Percentiles rank a stretch among this genome's conserved stretches.
Conservation (phyloP, 1,140 invertebrate genomes). For the Sinella curviseta region DNA sequence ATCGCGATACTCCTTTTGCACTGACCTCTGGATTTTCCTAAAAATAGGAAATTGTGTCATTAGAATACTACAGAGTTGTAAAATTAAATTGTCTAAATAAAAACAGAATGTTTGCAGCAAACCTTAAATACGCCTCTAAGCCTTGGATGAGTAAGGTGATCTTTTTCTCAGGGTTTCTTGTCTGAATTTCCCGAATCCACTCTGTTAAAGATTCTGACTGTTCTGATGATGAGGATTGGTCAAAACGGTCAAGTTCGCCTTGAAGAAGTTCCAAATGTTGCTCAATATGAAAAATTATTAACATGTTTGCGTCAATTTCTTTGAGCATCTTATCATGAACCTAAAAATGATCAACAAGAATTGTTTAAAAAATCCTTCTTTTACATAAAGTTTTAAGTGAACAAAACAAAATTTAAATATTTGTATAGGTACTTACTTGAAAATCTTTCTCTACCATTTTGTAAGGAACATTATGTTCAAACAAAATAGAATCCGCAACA, state of each 20-base stretch:
- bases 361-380: background rate
- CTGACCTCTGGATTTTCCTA: conserved; percentile 39
- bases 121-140: conserved; percentile 44
- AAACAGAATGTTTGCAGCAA: background rate
- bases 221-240: background rate
- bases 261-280: background rate
- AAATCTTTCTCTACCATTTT: background rate
- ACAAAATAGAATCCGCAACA: background rate
- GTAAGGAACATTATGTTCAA: background rate
- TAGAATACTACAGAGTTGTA: background rate
- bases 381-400: background rate
- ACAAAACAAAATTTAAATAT: background rate
- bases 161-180: conserved; percentile 26
- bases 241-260: background rate
- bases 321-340: background rate
- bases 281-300: background rate
- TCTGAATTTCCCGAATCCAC: background rate
- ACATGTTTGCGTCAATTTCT: background rate
- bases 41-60: background rate
- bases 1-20: conserved; percentile 37
- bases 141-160: conserved; percentile 40
- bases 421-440: background rate
- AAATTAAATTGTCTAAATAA: background rate
- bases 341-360: background rate
- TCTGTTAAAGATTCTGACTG: background rate